A percentile compares a stretch with the other conserved stretches of the same genome.
phyloP scores from a whole-genome alignment of 2,797 vertebrate genomes.

The Rhinichthys osculus region DNA sequence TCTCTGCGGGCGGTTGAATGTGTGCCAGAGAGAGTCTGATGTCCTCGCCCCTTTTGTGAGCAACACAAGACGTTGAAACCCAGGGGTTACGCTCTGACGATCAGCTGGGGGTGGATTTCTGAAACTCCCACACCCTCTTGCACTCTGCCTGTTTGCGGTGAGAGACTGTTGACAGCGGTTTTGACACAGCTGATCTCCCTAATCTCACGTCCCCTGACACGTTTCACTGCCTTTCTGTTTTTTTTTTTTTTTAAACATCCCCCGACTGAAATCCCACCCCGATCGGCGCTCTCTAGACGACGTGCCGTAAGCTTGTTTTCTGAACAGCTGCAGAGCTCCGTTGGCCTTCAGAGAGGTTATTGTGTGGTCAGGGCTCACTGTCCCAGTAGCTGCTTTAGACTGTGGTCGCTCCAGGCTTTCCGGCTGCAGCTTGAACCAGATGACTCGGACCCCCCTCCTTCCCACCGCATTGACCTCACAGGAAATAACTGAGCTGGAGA shows the following conservation, averaged over 20 bases:
- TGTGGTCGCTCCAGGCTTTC: constrained; percentile 31
- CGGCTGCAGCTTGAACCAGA: constrained; percentile 33
- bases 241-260: not conserved
- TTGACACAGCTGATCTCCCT: constrained; percentile 27
- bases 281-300: not conserved
- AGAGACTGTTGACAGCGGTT: constrained; percentile 19
- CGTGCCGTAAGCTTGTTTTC: constrained; percentile 19
- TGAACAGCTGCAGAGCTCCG: constrained; percentile 18
- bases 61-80: constrained; percentile 25
- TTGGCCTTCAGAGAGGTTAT: constrained; percentile 43
- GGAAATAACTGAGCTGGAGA: constrained; percentile 38
- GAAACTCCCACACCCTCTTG: constrained; percentile 23
- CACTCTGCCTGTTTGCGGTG: not conserved
- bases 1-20: constrained; percentile 3
- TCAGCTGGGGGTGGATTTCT: constrained; percentile 15
- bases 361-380: constrained; percentile 24
- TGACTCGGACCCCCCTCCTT: constrained; percentile 10
- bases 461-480: constrained; percentile 17
- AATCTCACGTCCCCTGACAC: constrained; percentile 9
- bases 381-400: constrained; percentile 17
- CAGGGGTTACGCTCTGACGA: not conserved
- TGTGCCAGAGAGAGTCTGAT: not conserved
- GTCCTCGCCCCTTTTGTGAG: constrained; percentile 21
- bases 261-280: not conserved
- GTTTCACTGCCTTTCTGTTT: not conserved